These are phyloP conservation scores for Prionailurus bengalensis DNA, from an alignment of 2,113 vertebrate species.

Conservation along the genomic window DNA sequence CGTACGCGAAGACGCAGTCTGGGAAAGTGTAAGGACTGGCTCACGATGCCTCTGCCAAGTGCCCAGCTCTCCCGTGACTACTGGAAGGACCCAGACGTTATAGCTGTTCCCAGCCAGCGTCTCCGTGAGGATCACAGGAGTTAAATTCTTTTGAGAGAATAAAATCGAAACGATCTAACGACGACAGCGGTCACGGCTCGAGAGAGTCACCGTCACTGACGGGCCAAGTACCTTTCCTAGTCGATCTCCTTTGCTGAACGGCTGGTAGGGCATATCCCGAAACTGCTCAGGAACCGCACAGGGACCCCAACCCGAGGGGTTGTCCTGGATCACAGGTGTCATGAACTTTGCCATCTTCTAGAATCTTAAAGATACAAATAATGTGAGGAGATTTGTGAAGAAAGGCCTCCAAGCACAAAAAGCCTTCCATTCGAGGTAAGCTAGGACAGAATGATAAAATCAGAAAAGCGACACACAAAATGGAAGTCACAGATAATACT, in stretches of 20 bases:
- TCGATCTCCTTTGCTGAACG: constrained; percentile 98
- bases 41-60: background rate
- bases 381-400: background rate
- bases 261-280: constrained; percentile 99
- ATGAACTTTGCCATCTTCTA: constrained; percentile 96
- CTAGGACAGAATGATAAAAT: background rate
- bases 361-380: constrained; percentile 54
- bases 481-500: background rate
- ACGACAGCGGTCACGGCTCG: background rate
- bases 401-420: background rate
- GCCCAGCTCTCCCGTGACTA: background rate
- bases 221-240: constrained; percentile 94
- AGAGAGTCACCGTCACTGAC: background rate
- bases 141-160: accelerated
- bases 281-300: constrained; percentile 99
- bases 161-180: accelerated
- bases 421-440: background rate
- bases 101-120: background rate
- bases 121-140: background rate
- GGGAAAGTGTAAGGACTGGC: background rate
- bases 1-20: accelerated
- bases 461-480: background rate
- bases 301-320: constrained; percentile 97
- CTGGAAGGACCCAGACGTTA: background rate
- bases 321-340: constrained; percentile 98